Evolutionary conservation across 2,888 invertebrate species (phyloP), one percentile per base, ranked within the genome.

Genomic region (Platypus cylindrus): DNA sequence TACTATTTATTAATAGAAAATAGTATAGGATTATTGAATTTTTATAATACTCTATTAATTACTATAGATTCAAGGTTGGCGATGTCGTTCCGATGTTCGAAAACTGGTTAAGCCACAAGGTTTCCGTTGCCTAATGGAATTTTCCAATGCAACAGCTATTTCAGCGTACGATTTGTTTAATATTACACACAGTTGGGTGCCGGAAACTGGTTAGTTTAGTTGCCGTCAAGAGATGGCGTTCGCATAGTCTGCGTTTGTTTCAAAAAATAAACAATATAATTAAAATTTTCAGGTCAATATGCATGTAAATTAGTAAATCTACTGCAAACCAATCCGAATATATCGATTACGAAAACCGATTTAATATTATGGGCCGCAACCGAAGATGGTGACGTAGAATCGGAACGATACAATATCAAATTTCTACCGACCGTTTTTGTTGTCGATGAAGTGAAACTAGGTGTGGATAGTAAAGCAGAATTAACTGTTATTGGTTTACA

Each of bases 401-500:
- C 59, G 2, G 44, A 47, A 16, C 50, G 46, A 5, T 29, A 58
- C 3, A 43, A 47, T 28, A 37, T 64, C 18, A 48, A 49, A 22
- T 65, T 64, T 45, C 43, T 58, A 33, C 64, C 65, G 1, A 52
- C 54, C 2, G 42, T 61, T 23, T 55, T 49, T 41, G 45, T 57
- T 1, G 51, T 51, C 4, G 29, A 42, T 1, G 55, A 56, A 35
- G 35, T 56, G 1, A 22, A 30, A 28, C 37, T 55, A 11, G 39
- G 38, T 23, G 42, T 32, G 16, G 46, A 44, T 28, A 42, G 30
- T 31, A 43, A 45, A 3, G 58, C 50, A 2, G 48, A 48, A 22
- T 41, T 73, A 25, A 49, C 55, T 14, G 53, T 73, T 31, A 63
- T 61, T 45, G 78, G 77, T 3, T 54, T 73, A 33, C 64, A 67